Base-by-base conservation (phyloP, 2,113 vertebrate genomes). In the Triplophysa siluroides region DNA sequence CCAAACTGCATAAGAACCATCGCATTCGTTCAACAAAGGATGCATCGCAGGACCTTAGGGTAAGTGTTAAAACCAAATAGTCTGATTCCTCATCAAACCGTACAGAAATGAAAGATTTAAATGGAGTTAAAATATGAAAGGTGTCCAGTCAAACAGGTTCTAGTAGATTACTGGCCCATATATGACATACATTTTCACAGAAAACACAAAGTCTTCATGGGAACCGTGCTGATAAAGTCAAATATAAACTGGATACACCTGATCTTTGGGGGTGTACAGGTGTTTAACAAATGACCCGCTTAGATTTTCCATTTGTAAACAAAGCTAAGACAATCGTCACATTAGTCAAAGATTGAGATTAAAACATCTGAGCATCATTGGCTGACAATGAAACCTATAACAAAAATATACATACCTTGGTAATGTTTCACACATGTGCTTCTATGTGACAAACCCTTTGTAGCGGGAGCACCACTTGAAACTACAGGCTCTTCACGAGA, bases 131-230 rank as follows among this genome's bases (percentile, higher is more conserved):
- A 64, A 65, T 54, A 65, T 72, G 24, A 72, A 63, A 73, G 50
- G 14, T 56, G 61, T 78, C 76, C 58, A 64, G 83, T 80, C 23
- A 74, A 75, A 84, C 83, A 43, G 47, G 79, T 81, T 76, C 21
- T 69, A 50, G 69, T 4, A 41, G 29, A 81, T 16, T 45, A 61
- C 58, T 8, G 10, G 23, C 61, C 33, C 43, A 60, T 58, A 43
- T 71, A 21, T 58, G 29, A 54, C 58, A 69, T 5, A 72, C 11
- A 26, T 65, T 61, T 54, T 47, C 21, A 75, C 0, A 19, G 12
- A 33, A 26, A 45, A 47, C 62, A 19, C 61, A 52, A 52, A 19
- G 13, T 14, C 18, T 75, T 65, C 18, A 0, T 65, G 61, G 74
- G 74, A 65, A 76, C 61, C 50, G 9, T 65, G 61, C 74, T 65